Evolutionary conservation across 2,888 invertebrate genomes (phyloP).

Genomic region (Perithous albicinctus): DNA sequence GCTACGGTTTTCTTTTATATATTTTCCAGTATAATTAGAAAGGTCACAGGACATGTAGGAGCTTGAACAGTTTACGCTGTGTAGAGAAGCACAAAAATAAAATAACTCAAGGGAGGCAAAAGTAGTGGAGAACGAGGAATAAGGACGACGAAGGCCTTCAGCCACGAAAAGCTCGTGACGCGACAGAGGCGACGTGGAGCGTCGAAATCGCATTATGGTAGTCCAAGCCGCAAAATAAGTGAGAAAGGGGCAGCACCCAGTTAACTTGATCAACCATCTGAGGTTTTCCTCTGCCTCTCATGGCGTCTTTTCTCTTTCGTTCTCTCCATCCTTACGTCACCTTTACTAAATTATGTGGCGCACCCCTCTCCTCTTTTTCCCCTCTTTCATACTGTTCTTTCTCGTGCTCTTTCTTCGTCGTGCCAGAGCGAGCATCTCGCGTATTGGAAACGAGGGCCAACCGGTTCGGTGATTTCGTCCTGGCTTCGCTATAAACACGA

Average conservation of each 20-base stretch:
- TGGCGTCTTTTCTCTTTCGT: slow-evolving; percentile 62
- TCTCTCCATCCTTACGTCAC: slow-evolving; percentile 37
- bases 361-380: slow-evolving; percentile 64
- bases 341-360: slow-evolving; percentile 41
- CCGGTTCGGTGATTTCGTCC: slow-evolving; percentile 41
- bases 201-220: slow-evolving; percentile 55
- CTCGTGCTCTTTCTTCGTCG: slow-evolving; percentile 48
- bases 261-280: slow-evolving; percentile 75
- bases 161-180: slow-evolving; percentile 37
- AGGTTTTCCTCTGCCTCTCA: slow-evolving; percentile 50
- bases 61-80: slow-evolving; percentile 55
- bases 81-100: slow-evolving; percentile 2
- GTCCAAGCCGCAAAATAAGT: slow-evolving; percentile 76
- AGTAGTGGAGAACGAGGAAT: slow-evolving; percentile 7
- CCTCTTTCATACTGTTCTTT: slow-evolving; percentile 45
- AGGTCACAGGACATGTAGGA: slow-evolving; percentile 70
- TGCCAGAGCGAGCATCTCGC: neutral
- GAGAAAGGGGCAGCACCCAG: slow-evolving; percentile 77
- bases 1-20: slow-evolving; percentile 73
- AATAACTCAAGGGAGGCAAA: slow-evolving; percentile 17
- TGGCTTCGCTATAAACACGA: slow-evolving; percentile 28
- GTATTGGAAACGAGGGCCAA: slow-evolving; percentile 47
- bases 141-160: slow-evolving; percentile 23
- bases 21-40: slow-evolving; percentile 76
- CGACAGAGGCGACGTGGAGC: slow-evolving; percentile 54